A percentile compares a stretch with the other conserved stretches of the same genome.
These are phyloP conservation scores for Chelonus insularis DNA, from an alignment of 1,140 invertebrate species.

Conservation along the genomic window DNA sequence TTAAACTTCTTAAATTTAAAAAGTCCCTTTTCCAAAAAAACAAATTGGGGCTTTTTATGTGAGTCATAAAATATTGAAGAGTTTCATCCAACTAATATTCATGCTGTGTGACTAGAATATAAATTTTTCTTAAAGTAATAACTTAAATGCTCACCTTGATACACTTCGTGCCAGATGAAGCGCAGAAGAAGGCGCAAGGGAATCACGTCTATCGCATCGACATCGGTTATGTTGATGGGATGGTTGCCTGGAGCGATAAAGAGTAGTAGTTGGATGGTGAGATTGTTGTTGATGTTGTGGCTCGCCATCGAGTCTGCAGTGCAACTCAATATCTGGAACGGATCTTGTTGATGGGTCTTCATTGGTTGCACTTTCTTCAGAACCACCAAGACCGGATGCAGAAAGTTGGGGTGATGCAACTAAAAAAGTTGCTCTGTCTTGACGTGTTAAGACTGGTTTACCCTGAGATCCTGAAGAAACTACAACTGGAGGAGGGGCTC, in stretches of 20 bases:
- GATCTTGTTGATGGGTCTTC: conserved; percentile 75
- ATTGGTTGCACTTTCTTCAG: conserved; percentile 73
- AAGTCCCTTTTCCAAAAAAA: too few species aligned
- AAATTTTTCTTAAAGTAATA: too few species aligned
- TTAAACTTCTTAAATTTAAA: too few species aligned
- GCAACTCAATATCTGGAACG: conserved; percentile 86
- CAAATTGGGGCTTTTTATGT: too few species aligned
- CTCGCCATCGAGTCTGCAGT: conserved; percentile 66
- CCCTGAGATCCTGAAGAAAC: conserved; percentile 54
- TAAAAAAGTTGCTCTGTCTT: conserved; percentile 77
- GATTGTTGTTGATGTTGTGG: conserved; percentile 52
- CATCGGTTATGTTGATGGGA: conserved; percentile 57
- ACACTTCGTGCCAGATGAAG: conserved; percentile 74
- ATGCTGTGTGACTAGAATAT: too few species aligned
- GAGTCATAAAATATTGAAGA: too few species aligned
- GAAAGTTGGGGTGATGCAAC: conserved; percentile 75
- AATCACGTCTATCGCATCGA: conserved; percentile 73
- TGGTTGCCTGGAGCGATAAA: conserved; percentile 46
- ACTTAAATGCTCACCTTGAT: conserved; percentile 59
- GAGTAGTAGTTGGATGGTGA: conserved; percentile 57
- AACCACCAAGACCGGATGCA: conserved; percentile 70
- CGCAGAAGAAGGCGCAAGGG: conserved; percentile 74
- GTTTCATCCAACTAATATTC: too few species aligned
- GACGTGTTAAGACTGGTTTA: conserved; percentile 80
- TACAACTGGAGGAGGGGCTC: conserved; percentile 62